Conservation (phyloP, 1,140 invertebrate species). For the Papilio aristodemus region DNA sequence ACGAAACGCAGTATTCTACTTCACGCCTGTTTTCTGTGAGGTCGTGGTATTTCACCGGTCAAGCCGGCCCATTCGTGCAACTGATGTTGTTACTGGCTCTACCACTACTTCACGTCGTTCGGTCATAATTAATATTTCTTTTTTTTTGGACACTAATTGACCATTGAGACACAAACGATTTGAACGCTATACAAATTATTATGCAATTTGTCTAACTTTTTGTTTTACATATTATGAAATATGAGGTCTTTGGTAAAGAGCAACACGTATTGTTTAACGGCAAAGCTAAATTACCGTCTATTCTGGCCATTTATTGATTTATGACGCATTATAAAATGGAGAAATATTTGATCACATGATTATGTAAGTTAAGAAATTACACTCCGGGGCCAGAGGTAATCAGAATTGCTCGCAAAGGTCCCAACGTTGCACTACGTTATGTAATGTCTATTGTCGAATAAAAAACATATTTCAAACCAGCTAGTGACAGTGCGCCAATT, state of each 20-base stretch:
- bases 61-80: too few species aligned
- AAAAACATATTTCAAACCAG: not conserved
- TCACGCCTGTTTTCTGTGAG: too few species aligned
- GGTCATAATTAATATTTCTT: too few species aligned
- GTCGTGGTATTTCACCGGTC: too few species aligned
- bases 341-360: slow-evolving; percentile 39
- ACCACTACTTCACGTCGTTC: too few species aligned
- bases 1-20: too few species aligned
- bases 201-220: slow-evolving; percentile 16
- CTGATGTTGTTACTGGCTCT: too few species aligned
- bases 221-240: slow-evolving; percentile 18
- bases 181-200: not conserved
- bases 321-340: slow-evolving; percentile 40
- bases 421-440: not conserved
- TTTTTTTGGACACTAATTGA: too few species aligned
- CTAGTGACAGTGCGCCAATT: too few species aligned
- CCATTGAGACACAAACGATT: too few species aligned
- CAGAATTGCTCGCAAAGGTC: slow-evolving; percentile 27
- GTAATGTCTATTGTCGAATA: not conserved
- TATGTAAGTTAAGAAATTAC: slow-evolving; percentile 40
- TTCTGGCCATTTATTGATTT: slow-evolving; percentile 43
- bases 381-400: slow-evolving; percentile 40
- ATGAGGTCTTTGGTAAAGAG: slow-evolving; percentile 32
- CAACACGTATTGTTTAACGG: slow-evolving; percentile 35
- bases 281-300: slow-evolving; percentile 6